Evolutionary conservation across 2,888 invertebrate genomes (phyloP), one percentile per base, ranked within the genome.

Genomic region (Hyposoter didymator): DNA sequence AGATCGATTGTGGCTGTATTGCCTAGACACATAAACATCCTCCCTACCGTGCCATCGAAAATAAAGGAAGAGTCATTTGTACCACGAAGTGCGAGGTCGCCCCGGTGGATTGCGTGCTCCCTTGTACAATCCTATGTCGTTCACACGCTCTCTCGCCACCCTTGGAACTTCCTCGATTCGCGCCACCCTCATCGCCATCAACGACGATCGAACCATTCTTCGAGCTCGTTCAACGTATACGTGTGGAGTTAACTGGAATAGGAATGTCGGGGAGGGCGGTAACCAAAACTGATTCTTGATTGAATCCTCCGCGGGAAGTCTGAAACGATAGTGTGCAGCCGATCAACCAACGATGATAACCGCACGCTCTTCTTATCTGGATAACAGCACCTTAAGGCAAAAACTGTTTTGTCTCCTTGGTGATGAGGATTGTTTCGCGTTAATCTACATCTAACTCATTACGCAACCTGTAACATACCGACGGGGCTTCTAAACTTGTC

Each of bases 21-120:
- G 70, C n/a, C 72, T 19, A 62, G 62, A 59, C 62, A 45, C 59
- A 45, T 59, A 74, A 59, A 80, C 66, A 39, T 39, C 66, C 66
- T 45, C 80, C 66, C 72, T 49, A 32, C 32, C 66, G 8, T 78
- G 88, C 82, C 89, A 86, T 59, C 59, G 14, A 72, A 72, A 89
- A 89, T 88, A 87, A 83, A 87, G 90, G 88, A 91, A 91, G 91
- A 91, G 89, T 92, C 91, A 92, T 93, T 92, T 92, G 93, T 93
- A 92, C 92, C 92, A 93, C 90, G 91, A 90, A 91, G 92, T 88
- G 92, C 92, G 92, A 92, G 91, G 90, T 92, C 91, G 90, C 91
- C 85, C 83, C 84, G 87, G 88, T 64, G 64, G 91, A 88, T 93
- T 92, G 93, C 93, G 92, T 92, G 93, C 89, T 90, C 89, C 84